Evolutionary conservation across 2,113 vertebrate genomes (phyloP), one percentile per base, ranked within the genome.

Genomic region (Phrynosoma blainvillii): DNA sequence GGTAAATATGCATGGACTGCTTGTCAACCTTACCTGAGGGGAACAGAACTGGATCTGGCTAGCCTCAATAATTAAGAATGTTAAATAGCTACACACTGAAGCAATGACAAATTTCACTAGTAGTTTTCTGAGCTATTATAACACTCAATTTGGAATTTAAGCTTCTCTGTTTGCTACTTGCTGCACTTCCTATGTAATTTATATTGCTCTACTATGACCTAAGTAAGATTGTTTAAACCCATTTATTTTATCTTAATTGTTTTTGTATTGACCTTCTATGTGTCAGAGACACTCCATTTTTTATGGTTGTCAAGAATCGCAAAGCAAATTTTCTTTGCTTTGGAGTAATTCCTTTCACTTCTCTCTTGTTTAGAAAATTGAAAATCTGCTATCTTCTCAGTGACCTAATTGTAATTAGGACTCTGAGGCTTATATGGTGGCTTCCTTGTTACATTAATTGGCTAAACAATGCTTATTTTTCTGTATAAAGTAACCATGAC

Each of bases 1-100:
- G 92, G 90, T 90, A 92, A 92, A 90, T 93, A 65, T 89, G 92
- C 25, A 36, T 85, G 27, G 84, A 30, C 89, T 79, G 89, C 36
- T 95, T 92, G 74, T 89, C 79, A 65, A 84, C 90, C 85, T 91
- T 94, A 95, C 94, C 91, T 94, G 86, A 92, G 92, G 94, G 92
- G 90, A 93, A 94, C 91, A 94, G 93, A 92, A 90, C 36, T 88
- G 89, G 88, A 91, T 96, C 92, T 96, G 94, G 94, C 94, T 92
- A 93, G 90, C 92, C 93, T 93, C 89, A 94, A 91, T 95, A 77
- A 76, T 77, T 93, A 93, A 93, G 88, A 88, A 82, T 92, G 25
- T 88, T 92, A 92, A 92, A 90, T 92, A 93, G 5, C 89, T 96
- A 0, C 90, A 95, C 85, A 91, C 25, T 90, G 20, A 93, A 90